A percentile compares a stretch with the other conserved stretches of the same genome.
Evolutionary conservation across 1,140 invertebrate genomes (phyloP).

Genomic region (Camponotus vicinus): DNA sequence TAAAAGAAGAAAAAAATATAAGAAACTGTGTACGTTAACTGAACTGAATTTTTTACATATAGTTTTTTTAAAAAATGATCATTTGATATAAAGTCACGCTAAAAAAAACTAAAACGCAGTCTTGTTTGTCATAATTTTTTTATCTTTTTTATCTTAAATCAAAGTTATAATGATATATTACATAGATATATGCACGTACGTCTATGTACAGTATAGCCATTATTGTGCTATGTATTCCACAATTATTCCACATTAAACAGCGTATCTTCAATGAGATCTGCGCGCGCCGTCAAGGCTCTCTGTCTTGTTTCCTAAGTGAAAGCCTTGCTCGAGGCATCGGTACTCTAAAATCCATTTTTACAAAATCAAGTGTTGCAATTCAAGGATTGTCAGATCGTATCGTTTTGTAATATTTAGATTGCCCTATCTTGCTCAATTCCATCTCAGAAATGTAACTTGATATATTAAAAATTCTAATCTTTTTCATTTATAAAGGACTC

Average conservation of each 20-base stretch:
- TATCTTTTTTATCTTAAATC: slow-evolving; percentile 9
- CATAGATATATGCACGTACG: no score
- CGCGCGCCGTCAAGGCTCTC: slow-evolving; percentile 35
- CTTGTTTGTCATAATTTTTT: slow-evolving; percentile 28
- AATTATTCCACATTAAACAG: slow-evolving; percentile 50
- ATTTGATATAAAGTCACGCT: background rate
- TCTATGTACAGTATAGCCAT: slow-evolving; percentile 5
- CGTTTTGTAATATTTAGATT: background rate
- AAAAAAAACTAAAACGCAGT: background rate
- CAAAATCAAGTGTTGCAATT: background rate
- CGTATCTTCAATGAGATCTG: slow-evolving; percentile 63
- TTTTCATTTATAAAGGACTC: background rate
- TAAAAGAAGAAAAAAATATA: background rate
- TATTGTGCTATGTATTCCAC: slow-evolving; percentile 36
- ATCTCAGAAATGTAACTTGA: background rate
- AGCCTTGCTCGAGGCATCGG: slow-evolving; percentile 21
- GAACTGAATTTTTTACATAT: background rate
- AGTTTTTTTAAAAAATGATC: background rate
- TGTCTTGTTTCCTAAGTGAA: slow-evolving; percentile 64
- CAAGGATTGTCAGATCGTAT: background rate
- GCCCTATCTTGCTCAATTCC: slow-evolving; percentile 15
- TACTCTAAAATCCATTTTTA: slow-evolving; percentile 49
- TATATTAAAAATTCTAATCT: background rate
- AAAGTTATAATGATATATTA: slow-evolving; percentile 15
- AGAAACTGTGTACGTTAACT: background rate